A percentile compares a stretch with the other conserved stretches of the same genome.
phyloP scores from a whole-genome alignment of 2,113 vertebrate species.

The Oreocharis arfaki region DNA sequence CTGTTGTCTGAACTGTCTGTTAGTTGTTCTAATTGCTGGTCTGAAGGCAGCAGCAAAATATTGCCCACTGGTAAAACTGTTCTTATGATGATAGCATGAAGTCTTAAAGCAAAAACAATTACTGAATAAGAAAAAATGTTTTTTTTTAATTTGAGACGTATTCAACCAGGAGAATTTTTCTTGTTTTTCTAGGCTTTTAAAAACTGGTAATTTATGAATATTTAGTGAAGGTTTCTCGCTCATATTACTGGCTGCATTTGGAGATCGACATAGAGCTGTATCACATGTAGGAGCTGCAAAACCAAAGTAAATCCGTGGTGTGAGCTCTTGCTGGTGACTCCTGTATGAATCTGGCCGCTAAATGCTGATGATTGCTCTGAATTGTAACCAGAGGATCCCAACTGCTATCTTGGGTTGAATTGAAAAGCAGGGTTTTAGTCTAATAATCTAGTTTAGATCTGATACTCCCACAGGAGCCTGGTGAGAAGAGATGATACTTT shows the following conservation, averaged over 20 bases:
- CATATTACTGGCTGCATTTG: not conserved
- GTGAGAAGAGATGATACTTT: not conserved
- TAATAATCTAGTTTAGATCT: constrained; percentile 41
- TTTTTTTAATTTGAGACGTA: not conserved
- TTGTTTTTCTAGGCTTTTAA: not conserved
- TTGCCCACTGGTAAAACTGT: not conserved
- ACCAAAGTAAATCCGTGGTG: not conserved
- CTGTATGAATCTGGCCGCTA: not conserved
- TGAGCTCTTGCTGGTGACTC: not conserved
- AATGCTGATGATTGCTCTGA: not conserved
- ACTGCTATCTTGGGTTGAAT: not conserved
- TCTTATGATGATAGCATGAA: not conserved
- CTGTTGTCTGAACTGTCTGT: not conserved
- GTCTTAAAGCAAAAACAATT: not conserved
- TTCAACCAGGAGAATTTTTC: not conserved
- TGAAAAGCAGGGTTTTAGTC: not conserved
- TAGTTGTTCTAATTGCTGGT: constrained; percentile 8
- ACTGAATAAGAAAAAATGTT: not conserved
- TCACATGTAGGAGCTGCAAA: not conserved
- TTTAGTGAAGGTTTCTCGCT: not conserved
- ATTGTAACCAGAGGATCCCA: not conserved
- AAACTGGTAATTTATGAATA: not conserved
- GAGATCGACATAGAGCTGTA: not conserved
- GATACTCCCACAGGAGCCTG: constrained; percentile 17
- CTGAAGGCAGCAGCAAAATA: constrained; percentile 17